Conservation (phyloP, 2,113 vertebrate species). For the Mirounga angustirostris region DNA sequence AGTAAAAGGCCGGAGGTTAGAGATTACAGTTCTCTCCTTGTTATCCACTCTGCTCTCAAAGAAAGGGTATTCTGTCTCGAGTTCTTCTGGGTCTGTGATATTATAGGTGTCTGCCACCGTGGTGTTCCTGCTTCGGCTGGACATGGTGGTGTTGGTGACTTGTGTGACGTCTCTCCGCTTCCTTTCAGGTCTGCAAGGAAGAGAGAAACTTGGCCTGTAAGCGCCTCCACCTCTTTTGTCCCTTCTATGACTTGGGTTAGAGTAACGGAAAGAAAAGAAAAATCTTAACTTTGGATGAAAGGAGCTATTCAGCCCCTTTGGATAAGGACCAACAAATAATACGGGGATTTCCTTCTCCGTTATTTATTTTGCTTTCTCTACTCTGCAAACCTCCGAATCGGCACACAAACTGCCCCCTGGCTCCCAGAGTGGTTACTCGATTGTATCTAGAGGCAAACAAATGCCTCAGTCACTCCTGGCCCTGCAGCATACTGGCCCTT, state of each 20-base stretch:
- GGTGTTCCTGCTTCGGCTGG: constrained; percentile 86
- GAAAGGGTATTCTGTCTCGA: constrained; percentile 92
- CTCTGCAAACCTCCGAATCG: neutral
- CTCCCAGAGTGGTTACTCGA: neutral
- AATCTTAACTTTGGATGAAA: neutral
- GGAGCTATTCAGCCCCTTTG: neutral
- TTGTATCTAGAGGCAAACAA: neutral
- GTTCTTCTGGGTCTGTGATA: constrained; percentile 89
- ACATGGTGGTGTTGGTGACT: constrained; percentile 90
- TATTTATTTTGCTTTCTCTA: neutral
- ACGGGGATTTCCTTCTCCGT: neutral
- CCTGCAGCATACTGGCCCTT: neutral
- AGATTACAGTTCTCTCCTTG: constrained; percentile 93
- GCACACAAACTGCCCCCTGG: neutral
- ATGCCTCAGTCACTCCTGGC: neutral
- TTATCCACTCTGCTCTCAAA: constrained; percentile 92
- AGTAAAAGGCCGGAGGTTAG: constrained; percentile 94
- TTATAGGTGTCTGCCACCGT: constrained; percentile 87
- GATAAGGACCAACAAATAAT: neutral
- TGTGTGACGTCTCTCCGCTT: constrained; percentile 93
- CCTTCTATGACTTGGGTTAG: neutral
- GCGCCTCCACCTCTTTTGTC: neutral
- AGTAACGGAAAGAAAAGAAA: neutral
- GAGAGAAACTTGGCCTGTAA: neutral
- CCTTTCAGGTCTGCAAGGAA: constrained; percentile 89